Conservation (phyloP, 2,888 invertebrate species). For the Aricia artaxerxes region DNA sequence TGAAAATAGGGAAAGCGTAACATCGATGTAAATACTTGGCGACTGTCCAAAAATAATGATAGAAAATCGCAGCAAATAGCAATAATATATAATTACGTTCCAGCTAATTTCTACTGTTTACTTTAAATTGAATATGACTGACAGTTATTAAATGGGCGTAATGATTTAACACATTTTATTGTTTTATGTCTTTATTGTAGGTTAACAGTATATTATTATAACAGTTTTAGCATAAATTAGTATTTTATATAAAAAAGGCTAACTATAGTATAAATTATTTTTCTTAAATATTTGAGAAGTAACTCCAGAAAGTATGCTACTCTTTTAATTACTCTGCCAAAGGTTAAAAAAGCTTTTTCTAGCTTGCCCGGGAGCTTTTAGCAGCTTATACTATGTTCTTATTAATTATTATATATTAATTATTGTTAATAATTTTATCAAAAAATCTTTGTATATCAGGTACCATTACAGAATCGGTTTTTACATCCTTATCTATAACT, state of each 20-base stretch:
- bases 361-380: background rate
- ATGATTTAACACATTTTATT: background rate
- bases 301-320: background rate
- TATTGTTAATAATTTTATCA: background rate
- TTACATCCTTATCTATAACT: slow-evolving; percentile 28
- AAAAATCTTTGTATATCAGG: background rate
- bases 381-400: background rate
- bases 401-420: too few species aligned
- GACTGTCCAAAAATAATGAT: slow-evolving; percentile 70
- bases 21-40: slow-evolving; percentile 74
- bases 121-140: slow-evolving; percentile 38
- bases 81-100: slow-evolving; percentile 36
- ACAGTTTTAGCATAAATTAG: background rate
- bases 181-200: background rate
- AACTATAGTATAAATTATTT: background rate
- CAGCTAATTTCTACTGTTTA: slow-evolving; percentile 46
- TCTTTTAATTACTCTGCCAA: background rate
- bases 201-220: background rate
- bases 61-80: slow-evolving; percentile 57
- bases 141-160: background rate
- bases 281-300: background rate
- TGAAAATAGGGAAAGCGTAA: slow-evolving; percentile 80
- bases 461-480: background rate
- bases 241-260: background rate
- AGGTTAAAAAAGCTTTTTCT: background rate